These are phyloP conservation scores for Syrmaticus mikado DNA, from an alignment of 2,113 vertebrate genomes.

Conservation along the genomic window DNA sequence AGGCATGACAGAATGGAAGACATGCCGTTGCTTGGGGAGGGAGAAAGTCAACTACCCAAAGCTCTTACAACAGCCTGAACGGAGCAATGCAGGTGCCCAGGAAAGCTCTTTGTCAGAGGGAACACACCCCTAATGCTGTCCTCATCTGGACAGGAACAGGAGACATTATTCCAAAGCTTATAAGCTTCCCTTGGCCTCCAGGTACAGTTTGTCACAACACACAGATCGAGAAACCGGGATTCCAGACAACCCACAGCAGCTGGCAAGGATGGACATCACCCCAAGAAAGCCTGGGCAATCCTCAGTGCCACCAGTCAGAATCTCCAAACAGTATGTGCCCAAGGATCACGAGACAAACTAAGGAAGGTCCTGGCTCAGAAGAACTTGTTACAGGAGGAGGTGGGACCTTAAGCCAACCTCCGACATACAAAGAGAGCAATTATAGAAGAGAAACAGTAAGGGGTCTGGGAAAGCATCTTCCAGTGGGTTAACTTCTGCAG, in stretches of 20 bases:
- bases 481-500: not conserved
- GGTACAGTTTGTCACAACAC: not conserved
- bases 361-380: not conserved
- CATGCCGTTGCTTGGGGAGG: not conserved
- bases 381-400: not conserved
- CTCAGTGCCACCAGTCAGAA: not conserved
- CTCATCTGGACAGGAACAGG: not conserved
- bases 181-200: not conserved
- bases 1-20: not conserved
- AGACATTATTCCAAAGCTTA: rapidly evolving
- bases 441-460: not conserved
- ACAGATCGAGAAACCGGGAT: rapidly evolving
- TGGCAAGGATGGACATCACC: not conserved
- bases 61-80: not conserved
- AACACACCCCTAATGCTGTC: not conserved
- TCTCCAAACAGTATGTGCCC: not conserved
- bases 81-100: not conserved
- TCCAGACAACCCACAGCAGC: not conserved
- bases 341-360: not conserved
- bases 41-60: not conserved
- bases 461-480: not conserved
- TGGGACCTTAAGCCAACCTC: not conserved
- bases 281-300: not conserved
- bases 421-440: not conserved
- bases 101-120: slow-evolving; percentile 1